phyloP scores from a whole-genome alignment of 2,888 invertebrate species.

The Microctonus hyperodae region DNA sequence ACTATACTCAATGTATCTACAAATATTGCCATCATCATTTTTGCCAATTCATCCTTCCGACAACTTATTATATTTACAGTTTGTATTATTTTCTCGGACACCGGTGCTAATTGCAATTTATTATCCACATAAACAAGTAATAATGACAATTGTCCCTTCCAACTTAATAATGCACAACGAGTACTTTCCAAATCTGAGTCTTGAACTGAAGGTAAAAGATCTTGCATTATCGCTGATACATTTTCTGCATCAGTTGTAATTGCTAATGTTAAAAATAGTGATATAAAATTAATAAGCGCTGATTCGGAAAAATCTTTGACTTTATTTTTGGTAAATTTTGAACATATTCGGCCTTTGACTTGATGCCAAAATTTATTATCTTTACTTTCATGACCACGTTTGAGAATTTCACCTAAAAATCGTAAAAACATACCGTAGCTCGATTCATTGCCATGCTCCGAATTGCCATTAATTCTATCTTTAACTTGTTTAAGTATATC shows the following conservation, averaged over 20 bases:
- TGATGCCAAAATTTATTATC: constrained; percentile 63
- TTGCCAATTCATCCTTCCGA: constrained; percentile 51
- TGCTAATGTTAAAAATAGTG: constrained; percentile 63
- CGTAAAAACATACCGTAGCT: constrained; percentile 65
- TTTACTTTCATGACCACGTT: constrained; percentile 48
- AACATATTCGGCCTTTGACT: constrained; percentile 68
- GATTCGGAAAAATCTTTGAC: constrained; percentile 66
- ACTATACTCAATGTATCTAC: constrained; percentile 52
- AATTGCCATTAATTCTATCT: constrained; percentile 52
- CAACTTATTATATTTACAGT: constrained; percentile 55
- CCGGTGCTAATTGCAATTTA: constrained; percentile 40
- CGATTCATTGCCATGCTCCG: constrained; percentile 56
- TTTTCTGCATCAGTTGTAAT: constrained; percentile 60
- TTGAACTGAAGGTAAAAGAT: constrained; percentile 51
- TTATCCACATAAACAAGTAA: constrained; percentile 54
- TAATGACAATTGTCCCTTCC: constrained; percentile 55
- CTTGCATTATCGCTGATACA: constrained; percentile 57
- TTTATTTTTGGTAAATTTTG: constrained; percentile 68
- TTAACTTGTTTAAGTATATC: constrained; percentile 60
- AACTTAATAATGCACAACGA: constrained; percentile 49
- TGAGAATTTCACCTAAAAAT: constrained; percentile 60
- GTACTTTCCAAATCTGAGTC: constrained; percentile 43
- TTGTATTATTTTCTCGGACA: constrained; percentile 34
- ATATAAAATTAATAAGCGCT: constrained; percentile 67
- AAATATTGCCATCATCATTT: constrained; percentile 54